A percentile compares a stretch with the other conserved stretches of the same genome.
These are phyloP conservation scores for Lepidothrix coronata DNA, from an alignment of 2,113 vertebrate species.

Conservation along the genomic window DNA sequence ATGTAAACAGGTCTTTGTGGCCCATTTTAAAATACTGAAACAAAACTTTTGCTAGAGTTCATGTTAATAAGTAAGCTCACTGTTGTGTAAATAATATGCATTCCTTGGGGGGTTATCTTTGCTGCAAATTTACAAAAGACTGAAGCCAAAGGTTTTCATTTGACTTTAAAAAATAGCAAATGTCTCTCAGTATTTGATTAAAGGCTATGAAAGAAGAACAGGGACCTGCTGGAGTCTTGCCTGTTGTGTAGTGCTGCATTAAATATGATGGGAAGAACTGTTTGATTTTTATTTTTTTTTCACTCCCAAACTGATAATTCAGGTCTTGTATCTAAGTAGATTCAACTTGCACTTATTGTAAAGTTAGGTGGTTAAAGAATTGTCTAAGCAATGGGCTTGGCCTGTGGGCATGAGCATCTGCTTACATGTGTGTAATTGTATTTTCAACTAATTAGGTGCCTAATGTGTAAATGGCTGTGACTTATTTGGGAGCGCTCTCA, in stretches of 20 bases:
- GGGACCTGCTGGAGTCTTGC: background rate
- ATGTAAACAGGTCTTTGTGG: background rate
- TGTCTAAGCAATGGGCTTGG: constrained; percentile 5
- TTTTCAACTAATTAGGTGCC: constrained; percentile 30
- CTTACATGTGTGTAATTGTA: constrained; percentile 20
- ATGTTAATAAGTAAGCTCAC: constrained; percentile 32
- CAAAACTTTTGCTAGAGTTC: background rate
- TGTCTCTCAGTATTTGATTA: background rate
- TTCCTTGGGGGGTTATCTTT: constrained; percentile 19
- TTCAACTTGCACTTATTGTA: background rate
- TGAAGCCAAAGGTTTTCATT: background rate
- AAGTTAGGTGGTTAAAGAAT: background rate
- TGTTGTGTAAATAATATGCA: background rate
- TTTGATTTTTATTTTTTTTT: background rate
- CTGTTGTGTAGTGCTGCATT: background rate
- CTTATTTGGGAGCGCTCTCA: background rate
- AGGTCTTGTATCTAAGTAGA: background rate
- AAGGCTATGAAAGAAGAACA: background rate
- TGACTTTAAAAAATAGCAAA: background rate
- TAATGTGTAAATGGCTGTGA: background rate
- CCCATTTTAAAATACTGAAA: background rate
- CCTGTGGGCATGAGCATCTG: background rate
- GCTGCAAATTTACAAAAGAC: background rate
- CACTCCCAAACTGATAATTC: background rate
- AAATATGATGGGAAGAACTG: background rate